phyloP scores from a whole-genome alignment of 2,797 vertebrate genomes.

The Chelon labrosus region DNA sequence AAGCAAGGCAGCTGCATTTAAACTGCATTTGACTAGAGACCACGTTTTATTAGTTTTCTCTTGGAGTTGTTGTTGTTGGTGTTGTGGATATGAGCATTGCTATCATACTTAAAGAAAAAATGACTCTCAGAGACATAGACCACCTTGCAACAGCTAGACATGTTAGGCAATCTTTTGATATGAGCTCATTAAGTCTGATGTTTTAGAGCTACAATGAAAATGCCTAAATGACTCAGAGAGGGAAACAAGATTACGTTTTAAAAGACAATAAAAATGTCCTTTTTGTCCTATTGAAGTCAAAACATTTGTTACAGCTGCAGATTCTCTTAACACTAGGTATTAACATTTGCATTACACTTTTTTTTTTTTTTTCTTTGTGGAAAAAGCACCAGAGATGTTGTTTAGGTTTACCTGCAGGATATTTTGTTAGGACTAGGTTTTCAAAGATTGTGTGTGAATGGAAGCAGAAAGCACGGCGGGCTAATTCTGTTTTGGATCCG shows the following conservation, averaged over 20 bases:
- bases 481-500: neutral
- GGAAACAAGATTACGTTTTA: slow-evolving; percentile 36
- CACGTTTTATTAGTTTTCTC: neutral
- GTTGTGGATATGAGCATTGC: neutral
- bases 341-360: slow-evolving; percentile 48
- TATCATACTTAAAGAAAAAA: neutral
- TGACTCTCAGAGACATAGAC: neutral
- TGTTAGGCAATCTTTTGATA: slow-evolving; percentile 35
- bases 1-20: slow-evolving; percentile 2
- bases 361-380: neutral
- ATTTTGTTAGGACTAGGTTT: slow-evolving; percentile 5
- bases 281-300: slow-evolving; percentile 22
- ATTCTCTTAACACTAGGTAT: slow-evolving; percentile 11
- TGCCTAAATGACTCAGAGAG: slow-evolving; percentile 15
- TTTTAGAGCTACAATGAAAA: slow-evolving; percentile 37
- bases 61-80: neutral
- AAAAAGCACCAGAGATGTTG: slow-evolving; percentile 21
- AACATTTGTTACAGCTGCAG: slow-evolving; percentile 17
- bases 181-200: slow-evolving; percentile 40
- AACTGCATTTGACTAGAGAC: neutral
- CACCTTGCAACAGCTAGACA: slow-evolving; percentile 17
- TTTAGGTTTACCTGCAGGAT: slow-evolving; percentile 17
- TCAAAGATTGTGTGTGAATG: slow-evolving; percentile 3
- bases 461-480: neutral
- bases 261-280: slow-evolving; percentile 28